Evolutionary conservation across 2,797 vertebrate genomes (phyloP).

Genomic region (Dryobates pubescens): DNA sequence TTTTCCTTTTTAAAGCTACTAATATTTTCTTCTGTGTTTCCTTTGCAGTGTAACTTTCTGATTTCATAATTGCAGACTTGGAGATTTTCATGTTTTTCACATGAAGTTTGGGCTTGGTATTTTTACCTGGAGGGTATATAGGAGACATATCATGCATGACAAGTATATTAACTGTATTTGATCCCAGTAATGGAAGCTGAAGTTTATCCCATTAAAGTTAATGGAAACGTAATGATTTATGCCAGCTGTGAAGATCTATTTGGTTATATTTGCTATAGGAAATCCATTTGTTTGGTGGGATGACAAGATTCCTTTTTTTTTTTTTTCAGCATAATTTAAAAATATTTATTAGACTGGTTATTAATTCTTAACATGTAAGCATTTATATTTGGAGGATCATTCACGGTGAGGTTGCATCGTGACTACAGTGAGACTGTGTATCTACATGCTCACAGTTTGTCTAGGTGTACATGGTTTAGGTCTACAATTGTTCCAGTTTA

Average conservation of each 20-base stretch:
- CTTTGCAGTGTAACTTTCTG: background rate
- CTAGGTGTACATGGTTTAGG: background rate
- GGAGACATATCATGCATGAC: background rate
- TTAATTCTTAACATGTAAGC: background rate
- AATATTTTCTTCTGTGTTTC: background rate
- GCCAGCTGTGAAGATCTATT: background rate
- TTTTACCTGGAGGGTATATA: background rate
- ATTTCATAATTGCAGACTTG: background rate
- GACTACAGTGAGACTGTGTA: background rate
- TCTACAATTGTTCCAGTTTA: background rate
- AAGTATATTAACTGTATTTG: slow-evolving; percentile 16
- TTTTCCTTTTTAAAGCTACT: background rate
- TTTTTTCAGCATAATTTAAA: background rate
- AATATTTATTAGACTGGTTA: background rate
- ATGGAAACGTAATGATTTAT: background rate
- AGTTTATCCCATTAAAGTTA: slow-evolving; percentile 13
- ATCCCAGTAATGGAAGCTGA: slow-evolving; percentile 7
- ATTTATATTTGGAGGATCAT: background rate
- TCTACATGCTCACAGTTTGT: background rate
- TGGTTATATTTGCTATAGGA: background rate
- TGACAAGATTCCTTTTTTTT: background rate
- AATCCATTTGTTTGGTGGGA: slow-evolving; percentile 26
- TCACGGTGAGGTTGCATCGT: background rate
- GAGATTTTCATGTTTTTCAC: background rate
- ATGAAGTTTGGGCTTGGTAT: background rate